Evolutionary conservation across 2,888 invertebrate species (phyloP).

Genomic region (Monopis laevigella): DNA sequence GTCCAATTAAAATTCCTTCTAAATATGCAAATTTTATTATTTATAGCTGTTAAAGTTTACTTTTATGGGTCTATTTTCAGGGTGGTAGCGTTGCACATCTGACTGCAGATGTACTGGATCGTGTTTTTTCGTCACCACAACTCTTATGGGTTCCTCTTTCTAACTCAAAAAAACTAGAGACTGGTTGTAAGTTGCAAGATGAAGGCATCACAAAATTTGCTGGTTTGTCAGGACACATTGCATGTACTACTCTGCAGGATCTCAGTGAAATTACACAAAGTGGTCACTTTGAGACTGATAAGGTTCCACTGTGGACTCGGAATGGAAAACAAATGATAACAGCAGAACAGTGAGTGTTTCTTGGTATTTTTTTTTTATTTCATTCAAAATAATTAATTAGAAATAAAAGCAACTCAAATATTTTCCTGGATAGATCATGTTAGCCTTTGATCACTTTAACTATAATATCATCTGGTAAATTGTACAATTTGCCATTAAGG

Average conservation of each 20-base stretch:
- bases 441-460: no score
- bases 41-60: no score
- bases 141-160: conserved; percentile 78
- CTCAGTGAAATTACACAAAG: conserved; percentile 71
- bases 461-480: no score
- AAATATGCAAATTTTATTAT: no score
- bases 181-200: conserved; percentile 70
- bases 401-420: no score
- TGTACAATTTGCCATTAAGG: no score
- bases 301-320: conserved; percentile 81
- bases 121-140: conserved; percentile 68
- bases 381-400: no score
- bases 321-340: conserved; percentile 77
- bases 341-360: conserved; percentile 55
- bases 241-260: conserved; percentile 73
- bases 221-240: conserved; percentile 63
- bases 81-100: conserved; percentile 86
- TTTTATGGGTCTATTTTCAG: no score
- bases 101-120: conserved; percentile 77
- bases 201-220: conserved; percentile 76
- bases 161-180: conserved; percentile 72
- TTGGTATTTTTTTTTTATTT: no score
- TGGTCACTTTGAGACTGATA: conserved; percentile 76
- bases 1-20: no score
- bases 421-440: no score